Evolutionary conservation across 2,797 vertebrate species (phyloP), one percentile per base, ranked within the genome.

Genomic region (Sardinella longiceps): DNA sequence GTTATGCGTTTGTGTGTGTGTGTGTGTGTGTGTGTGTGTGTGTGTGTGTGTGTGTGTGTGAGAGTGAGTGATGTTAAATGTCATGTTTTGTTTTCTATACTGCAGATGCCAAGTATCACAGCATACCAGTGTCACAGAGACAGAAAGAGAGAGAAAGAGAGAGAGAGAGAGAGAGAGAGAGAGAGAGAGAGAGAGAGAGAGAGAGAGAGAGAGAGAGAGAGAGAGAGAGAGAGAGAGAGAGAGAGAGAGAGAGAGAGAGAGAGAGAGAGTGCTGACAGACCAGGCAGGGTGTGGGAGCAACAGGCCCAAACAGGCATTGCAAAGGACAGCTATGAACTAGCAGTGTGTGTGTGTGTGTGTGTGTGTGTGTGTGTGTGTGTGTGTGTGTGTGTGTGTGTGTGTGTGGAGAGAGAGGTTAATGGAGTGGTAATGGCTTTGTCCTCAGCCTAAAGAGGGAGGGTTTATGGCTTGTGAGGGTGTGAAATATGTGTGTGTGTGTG

Each of bases 341-440:
- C 10, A 12, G 63, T 14, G 25, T 66, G 25, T 30, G 2, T 28
- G 25, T 25, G 48, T 37, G 80, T 30, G 80, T 81, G 48, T 50
- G 80, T 33, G 25, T 58, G 43, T 58, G 51, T 63, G 56, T 60
- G 56, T 63, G 51, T 81, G 80, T 50, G 46, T 48, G 25, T 50
- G 45, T 50, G 30, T 28, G 10, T 82, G 84, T 87, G 70, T 20
- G 56, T 81, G 83, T 39, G 84, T 45, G 70, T 37, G 28, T 53
- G 11, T 6, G 53, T 6, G 56, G 20, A n/a, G 23, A n/a, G 51
- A 15, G 51, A 15, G 51, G 18, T 51, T 53, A 53, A 53, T 53
- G 51, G 51, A 53, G 51, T 53, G 51, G 51, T 53, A 20, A 53
- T 53, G 51, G 51, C 51, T 53, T 53, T 53, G 15, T 53, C 51